These are phyloP conservation scores for Leucophenga varia DNA, from an alignment of 1,140 invertebrate species.

Conservation along the genomic window DNA sequence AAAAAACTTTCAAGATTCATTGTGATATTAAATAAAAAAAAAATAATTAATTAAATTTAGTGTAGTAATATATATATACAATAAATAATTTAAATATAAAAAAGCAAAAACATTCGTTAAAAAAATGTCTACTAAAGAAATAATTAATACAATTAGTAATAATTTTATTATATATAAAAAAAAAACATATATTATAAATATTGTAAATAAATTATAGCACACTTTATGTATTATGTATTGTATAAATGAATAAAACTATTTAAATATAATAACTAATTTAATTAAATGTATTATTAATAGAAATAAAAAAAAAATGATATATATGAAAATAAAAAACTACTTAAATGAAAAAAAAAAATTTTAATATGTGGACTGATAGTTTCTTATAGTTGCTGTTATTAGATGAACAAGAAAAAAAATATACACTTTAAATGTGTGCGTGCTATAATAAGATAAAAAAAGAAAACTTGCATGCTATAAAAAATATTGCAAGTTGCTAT, in stretches of 20 bases:
- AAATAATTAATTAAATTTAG: constrained; percentile 38
- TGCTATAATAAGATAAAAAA: no score
- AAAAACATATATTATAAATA: constrained; percentile 17
- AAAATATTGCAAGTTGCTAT: no score
- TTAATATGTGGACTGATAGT: not conserved
- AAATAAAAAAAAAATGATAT: no score
- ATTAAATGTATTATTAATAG: constrained; percentile 53
- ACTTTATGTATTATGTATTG: constrained; percentile 44
- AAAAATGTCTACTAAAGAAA: constrained; percentile 14
- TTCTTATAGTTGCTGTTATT: constrained; percentile 3
- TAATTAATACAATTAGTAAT: constrained; percentile 19
- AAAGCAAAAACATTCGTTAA: constrained; percentile 1
- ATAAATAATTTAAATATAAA: constrained; percentile 22
- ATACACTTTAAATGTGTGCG: constrained; percentile 21
- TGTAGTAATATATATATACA: constrained; percentile 40
- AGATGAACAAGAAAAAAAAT: constrained; percentile 30
- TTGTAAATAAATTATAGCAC: constrained; percentile 43
- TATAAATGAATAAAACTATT: constrained; percentile 18
- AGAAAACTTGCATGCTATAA: no score
- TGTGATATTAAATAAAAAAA: constrained; percentile 45
- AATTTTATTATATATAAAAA: not conserved
- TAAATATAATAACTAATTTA: constrained; percentile 30
- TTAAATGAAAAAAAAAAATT: not conserved
- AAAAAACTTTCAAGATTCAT: constrained; percentile 53
- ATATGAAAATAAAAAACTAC: constrained; percentile 25